phyloP scores from a whole-genome alignment of 2,797 vertebrate species.

The Tragopan temminckii region DNA sequence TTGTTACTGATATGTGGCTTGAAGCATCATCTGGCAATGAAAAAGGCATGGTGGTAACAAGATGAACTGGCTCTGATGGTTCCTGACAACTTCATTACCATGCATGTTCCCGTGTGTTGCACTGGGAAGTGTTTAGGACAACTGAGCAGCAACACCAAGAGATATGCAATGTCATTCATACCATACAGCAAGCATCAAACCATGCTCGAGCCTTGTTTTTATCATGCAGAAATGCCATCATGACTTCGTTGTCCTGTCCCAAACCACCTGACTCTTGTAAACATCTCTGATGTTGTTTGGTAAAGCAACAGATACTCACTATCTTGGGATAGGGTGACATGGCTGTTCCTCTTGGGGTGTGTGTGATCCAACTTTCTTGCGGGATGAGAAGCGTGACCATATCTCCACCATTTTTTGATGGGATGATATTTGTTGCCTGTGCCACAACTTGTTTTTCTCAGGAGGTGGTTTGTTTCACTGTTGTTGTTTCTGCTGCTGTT shows the following conservation, averaged over 20 bases:
- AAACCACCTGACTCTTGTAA: neutral
- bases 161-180: neutral
- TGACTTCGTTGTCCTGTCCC: neutral
- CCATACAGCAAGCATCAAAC: neutral
- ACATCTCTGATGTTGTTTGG: neutral
- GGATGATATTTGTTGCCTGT: neutral
- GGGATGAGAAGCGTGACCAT: accelerated
- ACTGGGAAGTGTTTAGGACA: neutral
- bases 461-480: constrained; percentile 15
- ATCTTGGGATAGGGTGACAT: neutral
- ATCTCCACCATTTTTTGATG: neutral
- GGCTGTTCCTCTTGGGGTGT: neutral
- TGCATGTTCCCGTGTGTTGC: neutral
- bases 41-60: neutral
- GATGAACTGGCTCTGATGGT: neutral
- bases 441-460: neutral
- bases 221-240: neutral
- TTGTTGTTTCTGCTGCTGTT: constrained; percentile 34
- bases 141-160: neutral
- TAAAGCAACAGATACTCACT: neutral
- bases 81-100: neutral
- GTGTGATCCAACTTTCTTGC: neutral
- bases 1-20: neutral
- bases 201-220: neutral
- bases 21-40: neutral